Evolutionary conservation across 1,140 invertebrate species (phyloP), one percentile per base, ranked within the genome.

Genomic region (Mylabris phalerata): DNA sequence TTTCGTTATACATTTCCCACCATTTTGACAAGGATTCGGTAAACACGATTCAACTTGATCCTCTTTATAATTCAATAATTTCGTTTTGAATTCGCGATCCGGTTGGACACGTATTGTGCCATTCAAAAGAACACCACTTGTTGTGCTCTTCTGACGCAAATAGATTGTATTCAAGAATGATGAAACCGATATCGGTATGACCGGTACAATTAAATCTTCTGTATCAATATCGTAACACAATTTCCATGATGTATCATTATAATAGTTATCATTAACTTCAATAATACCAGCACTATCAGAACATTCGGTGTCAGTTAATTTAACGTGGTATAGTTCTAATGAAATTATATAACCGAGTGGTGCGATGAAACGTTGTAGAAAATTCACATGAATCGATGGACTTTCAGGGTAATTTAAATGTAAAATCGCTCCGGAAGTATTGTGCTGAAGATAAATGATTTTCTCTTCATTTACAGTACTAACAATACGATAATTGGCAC

Each of bases 11-110:
- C 87, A 89, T 55, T 78, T 78, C 1, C 86, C 86, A 2, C 78
- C 80, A 65, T 86, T 80, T 39, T 80, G 71, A 65, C 87, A 89
- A 2, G 86, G 85, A 70, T 87, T 85, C 0, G 85, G 86, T 3
- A 76, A 73, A 65, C 87, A 89, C 0, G 80, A 80, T 57, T 85
- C 84, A 32, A 86, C 74, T 0, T 74, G 74, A 6, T 80, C 79
- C 7, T 79, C 76, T 1, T 78, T 73, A 7, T 78, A 73, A 40
- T 78, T 73, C 9, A 84, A 66, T 27, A 85, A 69, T 70, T 86
- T 86, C 47, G 69, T 75, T 64, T 80, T 82, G 67, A 80, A 84
- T 27, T 79, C 79, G 0, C 74, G 67, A 71, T 86, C 84, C 44
- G 61, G 57, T 55, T 71, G 68, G 9, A 78, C 69, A 11, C 67